phyloP scores from a whole-genome alignment of 1,140 invertebrate species.

The Saxidomus purpurata region DNA sequence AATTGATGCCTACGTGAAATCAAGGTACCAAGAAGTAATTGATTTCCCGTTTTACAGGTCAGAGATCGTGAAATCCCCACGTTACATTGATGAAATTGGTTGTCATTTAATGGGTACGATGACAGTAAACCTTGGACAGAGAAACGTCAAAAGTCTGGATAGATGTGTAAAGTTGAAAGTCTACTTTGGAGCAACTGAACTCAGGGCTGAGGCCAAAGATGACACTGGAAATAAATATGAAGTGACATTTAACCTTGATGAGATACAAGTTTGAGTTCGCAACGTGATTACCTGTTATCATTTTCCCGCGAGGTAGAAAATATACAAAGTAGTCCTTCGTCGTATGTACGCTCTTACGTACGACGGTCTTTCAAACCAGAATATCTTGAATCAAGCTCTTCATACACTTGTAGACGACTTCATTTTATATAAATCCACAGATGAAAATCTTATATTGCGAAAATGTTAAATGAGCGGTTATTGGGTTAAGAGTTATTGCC shows the following conservation, averaged over 20 bases:
- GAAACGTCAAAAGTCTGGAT: background rate
- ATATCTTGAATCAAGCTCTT: no score
- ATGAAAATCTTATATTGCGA: no score
- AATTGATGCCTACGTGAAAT: constrained; percentile 47
- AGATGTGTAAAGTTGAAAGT: constrained; percentile 35
- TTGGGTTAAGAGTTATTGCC: no score
- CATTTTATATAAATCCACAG: no score
- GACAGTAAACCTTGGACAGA: background rate
- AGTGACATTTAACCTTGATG: constrained; percentile 33
- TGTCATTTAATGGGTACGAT: constrained; percentile 48
- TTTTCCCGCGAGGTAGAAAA: no score
- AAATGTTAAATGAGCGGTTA: no score
- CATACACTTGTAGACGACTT: no score
- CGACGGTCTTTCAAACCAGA: no score
- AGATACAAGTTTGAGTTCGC: constrained; percentile 51
- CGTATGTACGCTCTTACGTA: no score
- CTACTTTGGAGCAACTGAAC: constrained; percentile 42
- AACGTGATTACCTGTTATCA: no score
- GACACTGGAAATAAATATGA: constrained; percentile 1
- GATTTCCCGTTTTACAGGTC: constrained; percentile 62
- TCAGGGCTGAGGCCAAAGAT: constrained; percentile 52
- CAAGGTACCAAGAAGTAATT: constrained; percentile 17
- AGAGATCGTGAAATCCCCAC: background rate
- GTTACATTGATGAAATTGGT: constrained; percentile 32
- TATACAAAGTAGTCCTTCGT: no score